These are phyloP conservation scores for Spatula clypeata DNA, from an alignment of 2,797 vertebrate species.

Conservation along the genomic window DNA sequence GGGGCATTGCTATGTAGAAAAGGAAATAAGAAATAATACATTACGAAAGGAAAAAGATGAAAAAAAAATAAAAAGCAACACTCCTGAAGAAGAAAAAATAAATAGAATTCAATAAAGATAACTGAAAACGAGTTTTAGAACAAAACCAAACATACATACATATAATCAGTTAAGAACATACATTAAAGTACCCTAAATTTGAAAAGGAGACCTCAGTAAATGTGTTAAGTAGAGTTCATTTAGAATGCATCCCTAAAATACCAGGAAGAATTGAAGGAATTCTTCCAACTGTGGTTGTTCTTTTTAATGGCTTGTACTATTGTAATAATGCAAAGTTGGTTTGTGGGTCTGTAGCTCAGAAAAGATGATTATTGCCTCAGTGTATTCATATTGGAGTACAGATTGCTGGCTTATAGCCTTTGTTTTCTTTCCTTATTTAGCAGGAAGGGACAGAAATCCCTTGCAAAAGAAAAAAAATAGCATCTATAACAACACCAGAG, in stretches of 20 bases:
- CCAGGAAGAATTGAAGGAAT: not conserved
- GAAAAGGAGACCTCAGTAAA: not conserved
- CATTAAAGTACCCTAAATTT: not conserved
- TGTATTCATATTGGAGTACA: not conserved
- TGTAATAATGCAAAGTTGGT: not conserved
- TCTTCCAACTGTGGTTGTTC: not conserved
- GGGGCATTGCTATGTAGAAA: rapidly evolving
- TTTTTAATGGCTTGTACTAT: not conserved
- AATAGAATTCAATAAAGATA: not conserved
- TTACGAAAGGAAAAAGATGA: not conserved
- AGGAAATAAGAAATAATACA: not conserved
- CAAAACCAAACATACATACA: not conserved
- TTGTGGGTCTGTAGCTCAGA: not conserved
- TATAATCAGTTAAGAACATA: not conserved
- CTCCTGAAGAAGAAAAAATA: not conserved
- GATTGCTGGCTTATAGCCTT: not conserved
- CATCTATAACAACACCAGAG: not conserved
- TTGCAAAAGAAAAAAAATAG: not conserved
- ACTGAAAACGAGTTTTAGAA: not conserved
- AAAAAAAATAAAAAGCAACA: not conserved
- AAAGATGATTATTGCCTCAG: not conserved
- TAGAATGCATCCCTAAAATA: not conserved
- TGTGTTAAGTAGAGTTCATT: not conserved
- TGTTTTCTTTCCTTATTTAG: not conserved
- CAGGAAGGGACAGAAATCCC: constrained; percentile 32